Conservation (phyloP, 2,888 invertebrate genomes). For the Salticus scenicus region DNA sequence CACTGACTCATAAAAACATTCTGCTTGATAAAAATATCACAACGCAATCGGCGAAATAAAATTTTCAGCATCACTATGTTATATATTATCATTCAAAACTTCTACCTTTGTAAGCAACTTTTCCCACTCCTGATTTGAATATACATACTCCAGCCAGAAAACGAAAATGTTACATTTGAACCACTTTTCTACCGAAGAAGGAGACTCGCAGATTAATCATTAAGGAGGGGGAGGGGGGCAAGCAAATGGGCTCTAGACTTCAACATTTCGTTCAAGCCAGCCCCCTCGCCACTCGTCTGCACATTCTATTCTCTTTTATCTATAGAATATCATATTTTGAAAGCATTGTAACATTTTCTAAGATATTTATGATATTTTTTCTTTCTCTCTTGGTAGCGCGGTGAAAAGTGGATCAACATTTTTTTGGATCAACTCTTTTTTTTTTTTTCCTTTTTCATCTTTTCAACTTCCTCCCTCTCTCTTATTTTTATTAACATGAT, state of each 20-base stretch:
- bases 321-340: constrained; percentile 52
- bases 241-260: constrained; percentile 51
- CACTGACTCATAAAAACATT: background rate
- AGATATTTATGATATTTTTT: constrained; percentile 59
- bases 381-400: constrained; percentile 2
- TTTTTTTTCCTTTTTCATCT: constrained; percentile 25
- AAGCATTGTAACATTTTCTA: constrained; percentile 49
- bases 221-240: constrained; percentile 29
- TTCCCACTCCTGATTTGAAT: constrained; percentile 36
- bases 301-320: constrained; percentile 54
- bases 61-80: background rate
- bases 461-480: background rate
- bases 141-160: constrained; percentile 6
- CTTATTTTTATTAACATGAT: constrained; percentile 59
- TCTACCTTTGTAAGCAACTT: constrained; percentile 11
- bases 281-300: background rate
- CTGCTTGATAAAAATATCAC: constrained; percentile 7
- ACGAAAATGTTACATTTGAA: constrained; percentile 32
- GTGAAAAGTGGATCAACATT: constrained; percentile 59
- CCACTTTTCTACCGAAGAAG: background rate
- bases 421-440: background rate
- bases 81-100: background rate
- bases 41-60: constrained; percentile 7
- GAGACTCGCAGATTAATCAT: constrained; percentile 53
- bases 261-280: constrained; percentile 12